phyloP scores from a whole-genome alignment of 2,888 invertebrate species.

The Hydropsyche betteni region DNA sequence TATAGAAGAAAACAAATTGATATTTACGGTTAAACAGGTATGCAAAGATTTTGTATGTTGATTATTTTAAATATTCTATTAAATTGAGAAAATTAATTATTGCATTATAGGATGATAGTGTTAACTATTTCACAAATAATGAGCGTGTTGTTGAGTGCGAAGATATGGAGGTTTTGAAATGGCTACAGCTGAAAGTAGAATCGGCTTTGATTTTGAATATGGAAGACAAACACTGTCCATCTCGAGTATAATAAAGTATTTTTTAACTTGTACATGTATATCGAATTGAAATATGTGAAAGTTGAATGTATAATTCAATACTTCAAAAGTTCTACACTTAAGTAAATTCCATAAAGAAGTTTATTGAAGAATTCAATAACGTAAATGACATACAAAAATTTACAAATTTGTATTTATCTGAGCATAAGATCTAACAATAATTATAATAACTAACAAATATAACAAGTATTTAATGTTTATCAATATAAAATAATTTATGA shows the following conservation, averaged over 20 bases:
- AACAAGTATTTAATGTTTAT: too few species aligned
- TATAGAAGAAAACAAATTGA: constrained; percentile 68
- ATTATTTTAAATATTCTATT: not conserved
- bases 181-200: constrained; percentile 80
- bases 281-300: not conserved
- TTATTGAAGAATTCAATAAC: not conserved
- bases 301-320: not conserved
- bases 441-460: too few species aligned
- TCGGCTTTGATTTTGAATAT: constrained; percentile 77
- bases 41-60: constrained; percentile 41
- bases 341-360: not conserved
- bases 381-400: too few species aligned
- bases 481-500: not conserved
- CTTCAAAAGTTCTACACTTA: too few species aligned
- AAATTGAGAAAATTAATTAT: not conserved
- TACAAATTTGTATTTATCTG: too few species aligned
- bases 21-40: constrained; percentile 81
- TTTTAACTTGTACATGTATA: not conserved
- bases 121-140: constrained; percentile 69
- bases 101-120: constrained; percentile 64
- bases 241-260: constrained; percentile 47
- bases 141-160: constrained; percentile 74
- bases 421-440: too few species aligned
- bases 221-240: constrained; percentile 75
- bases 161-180: constrained; percentile 70